Base-by-base conservation (phyloP, 2,113 vertebrate genomes). In the Galemys pyrenaicus region DNA sequence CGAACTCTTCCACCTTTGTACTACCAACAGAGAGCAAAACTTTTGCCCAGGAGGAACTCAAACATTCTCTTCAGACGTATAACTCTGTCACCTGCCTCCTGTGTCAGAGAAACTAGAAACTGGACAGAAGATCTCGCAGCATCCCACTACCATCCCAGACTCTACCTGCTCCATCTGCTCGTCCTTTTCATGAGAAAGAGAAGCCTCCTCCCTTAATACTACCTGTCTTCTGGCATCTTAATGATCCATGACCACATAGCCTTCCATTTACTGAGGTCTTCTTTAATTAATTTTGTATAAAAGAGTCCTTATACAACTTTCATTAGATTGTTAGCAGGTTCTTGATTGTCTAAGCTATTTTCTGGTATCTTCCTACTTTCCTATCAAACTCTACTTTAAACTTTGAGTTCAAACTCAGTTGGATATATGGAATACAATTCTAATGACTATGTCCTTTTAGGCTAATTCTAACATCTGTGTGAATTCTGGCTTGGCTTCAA, bases 391-490 rank as follows among this genome's bases (percentile, higher is more conserved):
- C 30, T 88, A 46, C 79, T 87, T 49, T 88, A 77, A 37, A 78
- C 37, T 86, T 54, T 86, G 84, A 89, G 44, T 5, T 44, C 44
- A 44, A 44, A 44, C 44, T 44, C 44, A 44, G 44, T 44, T 44
- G 44, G 44, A 44, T 6, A 44, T 6, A 44, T 44, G 44, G 44
- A 44, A 44, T 44, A 95, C 35, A 54, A 41, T 84, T 84, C 39
- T 46, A 26, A 86, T 41, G 60, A 64, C 49, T 41, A 32, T 12
- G 49, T 62, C 9, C 26, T 81, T 95, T 84, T 79, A 22, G 88
- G 79, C 19, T 86, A 41, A 86, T 68, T 89, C 65, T 78, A 87
- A 81, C 46, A 82, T 60, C 54, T 83, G 39, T 73, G n/a, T 51
- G n/a, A 87, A 70, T 87, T 74, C 70, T 75, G 20, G 20, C 20